Percentiles rank a stretch among this genome's conserved stretches.
Conservation (phyloP, 2,113 vertebrate species). For the Esox niger region DNA sequence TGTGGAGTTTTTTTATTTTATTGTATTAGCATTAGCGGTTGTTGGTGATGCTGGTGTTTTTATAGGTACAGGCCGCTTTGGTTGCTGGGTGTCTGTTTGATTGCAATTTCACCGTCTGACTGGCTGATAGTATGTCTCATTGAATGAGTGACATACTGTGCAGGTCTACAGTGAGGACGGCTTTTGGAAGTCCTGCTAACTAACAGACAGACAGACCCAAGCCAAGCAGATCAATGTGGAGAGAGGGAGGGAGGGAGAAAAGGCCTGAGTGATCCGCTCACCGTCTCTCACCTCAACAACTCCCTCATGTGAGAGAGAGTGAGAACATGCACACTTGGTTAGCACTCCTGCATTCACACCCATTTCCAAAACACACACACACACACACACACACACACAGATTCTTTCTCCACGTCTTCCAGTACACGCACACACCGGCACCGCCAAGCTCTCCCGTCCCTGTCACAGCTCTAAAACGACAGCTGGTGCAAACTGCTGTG, state of each 20-base stretch:
- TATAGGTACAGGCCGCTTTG: too few species aligned
- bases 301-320: conserved; percentile 53
- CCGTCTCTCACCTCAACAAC: conserved; percentile 34
- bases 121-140: neutral
- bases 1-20: too few species aligned
- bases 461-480: conserved; percentile 2
- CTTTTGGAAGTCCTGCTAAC: too few species aligned
- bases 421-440: neutral
- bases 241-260: conserved; percentile 24
- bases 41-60: too few species aligned
- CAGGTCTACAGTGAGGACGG: too few species aligned
- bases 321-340: conserved; percentile 58
- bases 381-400: conserved; percentile 11
- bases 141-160: too few species aligned
- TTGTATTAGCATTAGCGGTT: too few species aligned
- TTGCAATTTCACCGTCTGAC: too few species aligned
- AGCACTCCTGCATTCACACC: conserved; percentile 61
- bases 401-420: too few species aligned
- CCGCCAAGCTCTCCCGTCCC: neutral
- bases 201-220: too few species aligned
- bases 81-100: too few species aligned
- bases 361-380: conserved; percentile 19
- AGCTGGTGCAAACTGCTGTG: conserved; percentile 29
- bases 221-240: too few species aligned
- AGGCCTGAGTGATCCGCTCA: conserved; percentile 21